These are phyloP conservation scores for Sinocyclocheilus maitianheensis DNA, from an alignment of 2,113 vertebrate species.

Conservation along the genomic window DNA sequence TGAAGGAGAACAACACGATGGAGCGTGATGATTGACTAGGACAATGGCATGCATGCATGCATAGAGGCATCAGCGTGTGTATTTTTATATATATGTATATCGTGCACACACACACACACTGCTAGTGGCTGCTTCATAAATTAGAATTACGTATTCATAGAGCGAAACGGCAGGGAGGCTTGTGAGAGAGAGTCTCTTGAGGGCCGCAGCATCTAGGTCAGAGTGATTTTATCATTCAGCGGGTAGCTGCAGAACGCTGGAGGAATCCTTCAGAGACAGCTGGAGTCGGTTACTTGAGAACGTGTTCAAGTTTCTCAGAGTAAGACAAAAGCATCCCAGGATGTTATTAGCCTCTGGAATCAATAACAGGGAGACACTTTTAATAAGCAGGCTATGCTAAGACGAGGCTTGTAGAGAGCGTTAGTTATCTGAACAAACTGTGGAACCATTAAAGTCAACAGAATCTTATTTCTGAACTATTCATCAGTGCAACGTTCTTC, in stretches of 20 bases:
- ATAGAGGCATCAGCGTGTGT: constrained; percentile 34
- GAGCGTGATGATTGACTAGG: constrained; percentile 35
- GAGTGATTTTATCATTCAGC: constrained; percentile 64
- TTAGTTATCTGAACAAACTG: background rate
- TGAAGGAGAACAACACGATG: constrained; percentile 47
- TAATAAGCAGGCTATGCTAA: background rate
- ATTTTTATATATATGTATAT: constrained; percentile 33
- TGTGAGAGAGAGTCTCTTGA: constrained; percentile 62
- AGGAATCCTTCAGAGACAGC: constrained; percentile 57
- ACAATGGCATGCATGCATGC: constrained; percentile 48
- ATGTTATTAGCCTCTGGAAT: constrained; percentile 31
- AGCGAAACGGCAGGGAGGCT: constrained; percentile 41
- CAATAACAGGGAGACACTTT: background rate
- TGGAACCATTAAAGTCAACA: background rate
- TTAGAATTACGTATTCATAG: constrained; percentile 54
- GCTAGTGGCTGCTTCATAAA: constrained; percentile 49
- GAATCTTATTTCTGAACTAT: background rate
- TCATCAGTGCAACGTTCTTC: background rate
- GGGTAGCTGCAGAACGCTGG: constrained; percentile 53
- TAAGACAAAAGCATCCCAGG: constrained; percentile 26
- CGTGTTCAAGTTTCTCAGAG: constrained; percentile 31
- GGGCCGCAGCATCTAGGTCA: constrained; percentile 73
- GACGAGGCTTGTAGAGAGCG: background rate
- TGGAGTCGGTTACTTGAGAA: constrained; percentile 75
- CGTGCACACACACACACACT: background rate